phyloP scores from a whole-genome alignment of 2,797 vertebrate genomes.

The Gymnothorax reevesii region DNA sequence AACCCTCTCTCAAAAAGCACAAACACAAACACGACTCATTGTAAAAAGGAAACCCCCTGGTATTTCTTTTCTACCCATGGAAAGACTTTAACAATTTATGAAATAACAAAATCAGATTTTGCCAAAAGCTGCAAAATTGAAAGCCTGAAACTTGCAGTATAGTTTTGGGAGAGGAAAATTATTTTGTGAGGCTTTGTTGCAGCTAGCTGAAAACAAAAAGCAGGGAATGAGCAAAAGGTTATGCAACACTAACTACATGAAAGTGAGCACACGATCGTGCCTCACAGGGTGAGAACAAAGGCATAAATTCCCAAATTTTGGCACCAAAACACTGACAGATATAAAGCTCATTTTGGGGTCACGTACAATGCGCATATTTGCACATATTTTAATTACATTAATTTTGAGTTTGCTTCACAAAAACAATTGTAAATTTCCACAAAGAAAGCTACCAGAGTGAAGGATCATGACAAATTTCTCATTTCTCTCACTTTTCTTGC shows the following conservation, averaged over 20 bases:
- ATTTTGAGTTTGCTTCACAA: not conserved
- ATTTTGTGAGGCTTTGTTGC: not conserved
- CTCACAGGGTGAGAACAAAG: not conserved
- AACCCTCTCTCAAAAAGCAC: no score
- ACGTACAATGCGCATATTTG: not conserved
- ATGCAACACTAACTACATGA: not conserved
- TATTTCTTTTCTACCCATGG: not conserved
- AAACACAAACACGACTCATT: not conserved
- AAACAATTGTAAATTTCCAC: not conserved
- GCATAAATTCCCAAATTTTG: no score
- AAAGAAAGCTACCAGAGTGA: no score
- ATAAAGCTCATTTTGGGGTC: no score
- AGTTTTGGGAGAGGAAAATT: conserved; percentile 68
- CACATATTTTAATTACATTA: not conserved
- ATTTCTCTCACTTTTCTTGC: not conserved
- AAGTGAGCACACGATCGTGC: not conserved
- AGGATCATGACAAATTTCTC: not conserved
- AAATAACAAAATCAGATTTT: not conserved
- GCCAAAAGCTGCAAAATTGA: conserved; percentile 60
- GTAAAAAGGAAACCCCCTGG: not conserved
- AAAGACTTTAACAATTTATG: not conserved
- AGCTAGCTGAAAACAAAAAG: not conserved
- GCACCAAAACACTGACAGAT: no score
- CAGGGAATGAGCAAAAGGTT: not conserved
- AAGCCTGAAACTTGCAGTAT: conserved; percentile 58